Percentiles rank a stretch among this genome's conserved stretches.
Evolutionary conservation across 2,113 vertebrate genomes (phyloP).

Genomic region (Ptyas mucosa): DNA sequence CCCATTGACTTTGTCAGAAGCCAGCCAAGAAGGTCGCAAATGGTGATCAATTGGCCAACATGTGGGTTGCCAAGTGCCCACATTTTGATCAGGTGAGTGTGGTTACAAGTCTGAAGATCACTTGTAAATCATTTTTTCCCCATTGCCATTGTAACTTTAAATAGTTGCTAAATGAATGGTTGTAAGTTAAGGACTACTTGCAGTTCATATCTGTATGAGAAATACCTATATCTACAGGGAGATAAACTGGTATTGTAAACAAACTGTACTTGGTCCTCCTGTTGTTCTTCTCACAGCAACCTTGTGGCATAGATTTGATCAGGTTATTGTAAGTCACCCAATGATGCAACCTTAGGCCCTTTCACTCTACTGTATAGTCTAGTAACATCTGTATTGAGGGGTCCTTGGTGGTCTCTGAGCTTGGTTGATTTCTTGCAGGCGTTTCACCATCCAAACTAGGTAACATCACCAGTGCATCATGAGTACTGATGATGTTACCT

Average conservation of each 20-base stretch:
- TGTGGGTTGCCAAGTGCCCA: neutral
- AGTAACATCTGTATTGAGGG: neutral
- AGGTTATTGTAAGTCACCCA: neutral
- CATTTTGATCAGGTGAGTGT: neutral
- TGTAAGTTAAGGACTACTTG: neutral
- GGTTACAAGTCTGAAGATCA: neutral
- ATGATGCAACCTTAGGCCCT: neutral
- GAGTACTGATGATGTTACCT: neutral
- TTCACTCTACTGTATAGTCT: neutral
- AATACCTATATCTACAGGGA: neutral
- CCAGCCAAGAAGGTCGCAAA: neutral
- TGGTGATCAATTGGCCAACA: neutral
- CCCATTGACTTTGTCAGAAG: neutral
- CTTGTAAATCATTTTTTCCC: neutral
- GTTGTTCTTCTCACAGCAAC: neutral
- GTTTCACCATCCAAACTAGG: neutral
- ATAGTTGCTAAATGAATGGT: neutral
- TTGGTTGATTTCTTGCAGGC: neutral
- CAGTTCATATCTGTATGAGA: neutral
- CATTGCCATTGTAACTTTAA: neutral
- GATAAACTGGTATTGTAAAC: neutral
- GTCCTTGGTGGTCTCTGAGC: neutral
- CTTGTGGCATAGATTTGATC: neutral
- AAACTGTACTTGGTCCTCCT: neutral
- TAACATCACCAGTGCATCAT: neutral